Evolutionary conservation across 2,888 invertebrate species (phyloP), one percentile per base, ranked within the genome.

Genomic region (Pasiphila rectangulata): DNA sequence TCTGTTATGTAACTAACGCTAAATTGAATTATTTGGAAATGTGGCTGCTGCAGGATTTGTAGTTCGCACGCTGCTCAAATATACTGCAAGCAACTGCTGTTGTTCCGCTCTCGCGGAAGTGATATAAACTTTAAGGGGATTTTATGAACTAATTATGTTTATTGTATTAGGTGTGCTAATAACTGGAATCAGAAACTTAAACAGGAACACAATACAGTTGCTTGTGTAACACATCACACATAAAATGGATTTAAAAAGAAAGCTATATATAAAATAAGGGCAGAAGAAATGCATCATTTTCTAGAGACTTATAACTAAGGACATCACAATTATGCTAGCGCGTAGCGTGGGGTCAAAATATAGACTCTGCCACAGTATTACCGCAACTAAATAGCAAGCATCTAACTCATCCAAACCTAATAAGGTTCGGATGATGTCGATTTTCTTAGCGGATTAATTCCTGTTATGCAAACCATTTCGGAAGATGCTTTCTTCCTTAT

Each of bases 21-120:
- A 61, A 64, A 70, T 70, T 69, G 65, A 69, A 65, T 69, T 69
- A 68, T 53, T 54, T 53, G 50, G 36, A 34, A 49, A 51, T 41
- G 47, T 45, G 38, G 13, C 23, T 17, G 30, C 41, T 47, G 44
- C 45, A 36, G 55, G 57, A 61, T 61, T 57, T 60, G 56, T 46
- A 46, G 52, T 43, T 34, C 7, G 43, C 34, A 42, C 17, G 29
- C 34, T 9, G 30, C 34, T 34, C 47, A 37, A 38, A 48, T 46
- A 24, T 29, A 25, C n/a, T n/a, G n/a, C n/a, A 36, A 46, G 32
- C 45, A 51, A 51, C 43, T 16, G n/a, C 27, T 41, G 38, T 36
- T 21, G 43, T 46, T 44, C 40, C 13, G 21, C n/a, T n/a, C n/a
- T n/a, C n/a, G 21, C 24, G 5, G 29, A 10, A 16, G 21, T 45